Evolutionary conservation across 2,797 vertebrate genomes (phyloP), one percentile per base, ranked within the genome.

Genomic region (Apogon talboti): DNA sequence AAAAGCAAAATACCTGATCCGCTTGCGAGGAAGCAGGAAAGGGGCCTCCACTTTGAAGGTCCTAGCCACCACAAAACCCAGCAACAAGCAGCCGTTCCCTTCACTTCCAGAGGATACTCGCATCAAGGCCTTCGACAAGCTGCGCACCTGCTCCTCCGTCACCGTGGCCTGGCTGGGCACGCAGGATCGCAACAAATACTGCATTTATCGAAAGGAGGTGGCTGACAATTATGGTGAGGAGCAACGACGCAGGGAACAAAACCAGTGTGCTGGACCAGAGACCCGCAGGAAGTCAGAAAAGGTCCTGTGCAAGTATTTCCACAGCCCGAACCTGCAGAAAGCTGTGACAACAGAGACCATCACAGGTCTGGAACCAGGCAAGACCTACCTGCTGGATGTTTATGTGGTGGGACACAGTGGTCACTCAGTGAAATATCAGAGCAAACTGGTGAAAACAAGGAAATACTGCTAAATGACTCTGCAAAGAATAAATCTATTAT

Each of bases 281-380:
- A 93, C 91, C 0, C 95, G 98, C 78, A 95, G 96, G 92, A 98
- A 96, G 87, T 96, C 94, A 0, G 98, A 99, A 74, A 99, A 99
- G 79, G 96, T 99, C 76, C 93, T 99, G 74, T 99, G 98, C 93
- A 99, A 99, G 90, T 97, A 97, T 72, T 99, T 99, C 93, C 95
- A 98, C 87, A 98, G 98, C 76, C 95, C 96, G 43, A 99, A 97
- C 86, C 95, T 95, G 66, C 97, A 98, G 89, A 98, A 96, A 80
- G 97, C 98, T 37, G 98, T 98, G 78, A 98, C 98, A 66, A 98
- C 98, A 76, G 98, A 99, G 90, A 98, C 96, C 83, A 93, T 99
- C 82, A 90, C 86, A 8, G 96, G 96, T 54, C 95, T 99, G 67
- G 95, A 96, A 89, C 92, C 96, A 0, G 97, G 96, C 66, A 98